Percentiles rank a stretch among this genome's conserved stretches.
phyloP scores from a whole-genome alignment of 2,888 invertebrate genomes.

The Heteromyza rotundicornis region DNA sequence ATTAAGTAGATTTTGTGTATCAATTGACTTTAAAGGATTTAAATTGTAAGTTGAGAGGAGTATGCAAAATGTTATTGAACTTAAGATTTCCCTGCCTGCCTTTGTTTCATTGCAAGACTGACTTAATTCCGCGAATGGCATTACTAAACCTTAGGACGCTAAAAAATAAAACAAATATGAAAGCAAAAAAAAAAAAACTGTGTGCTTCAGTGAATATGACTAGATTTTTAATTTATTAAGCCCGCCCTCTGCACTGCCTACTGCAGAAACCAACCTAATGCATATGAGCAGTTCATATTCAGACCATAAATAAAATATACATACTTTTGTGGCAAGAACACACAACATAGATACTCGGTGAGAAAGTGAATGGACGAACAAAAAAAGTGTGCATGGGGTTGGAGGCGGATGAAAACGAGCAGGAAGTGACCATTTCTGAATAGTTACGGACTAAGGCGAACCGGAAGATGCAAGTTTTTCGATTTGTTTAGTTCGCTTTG shows the following conservation, averaged over 20 bases:
- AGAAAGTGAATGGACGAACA: too few relatives aligned
- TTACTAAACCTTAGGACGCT: too few relatives aligned
- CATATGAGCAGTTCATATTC: conserved; percentile 16
- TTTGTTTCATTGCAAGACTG: too few relatives aligned
- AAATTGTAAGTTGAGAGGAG: too few relatives aligned
- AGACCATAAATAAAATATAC: conserved; percentile 21
- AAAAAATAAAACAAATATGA: too few relatives aligned
- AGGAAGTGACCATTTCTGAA: conserved; percentile 15
- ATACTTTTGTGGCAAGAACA: conserved; percentile 3
- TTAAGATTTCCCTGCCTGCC: too few relatives aligned
- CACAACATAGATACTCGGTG: conserved; percentile 21
- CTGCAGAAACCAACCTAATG: neutral
- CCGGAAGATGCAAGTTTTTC: conserved; percentile 18
- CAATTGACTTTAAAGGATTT: too few relatives aligned
- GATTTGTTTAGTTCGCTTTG: neutral
- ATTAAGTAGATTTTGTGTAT: too few relatives aligned
- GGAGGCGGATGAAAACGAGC: conserved; percentile 40
- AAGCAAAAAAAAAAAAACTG: too few relatives aligned
- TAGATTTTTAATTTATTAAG: conserved; percentile 8
- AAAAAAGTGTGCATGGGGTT: conserved; percentile 45
- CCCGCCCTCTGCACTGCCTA: neutral
- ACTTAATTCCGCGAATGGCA: too few relatives aligned
- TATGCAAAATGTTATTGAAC: too few relatives aligned
- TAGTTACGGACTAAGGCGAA: conserved; percentile 13
- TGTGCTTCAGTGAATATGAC: neutral